phyloP scores from a whole-genome alignment of 2,888 invertebrate genomes.

The Diloba caeruleocephala region DNA sequence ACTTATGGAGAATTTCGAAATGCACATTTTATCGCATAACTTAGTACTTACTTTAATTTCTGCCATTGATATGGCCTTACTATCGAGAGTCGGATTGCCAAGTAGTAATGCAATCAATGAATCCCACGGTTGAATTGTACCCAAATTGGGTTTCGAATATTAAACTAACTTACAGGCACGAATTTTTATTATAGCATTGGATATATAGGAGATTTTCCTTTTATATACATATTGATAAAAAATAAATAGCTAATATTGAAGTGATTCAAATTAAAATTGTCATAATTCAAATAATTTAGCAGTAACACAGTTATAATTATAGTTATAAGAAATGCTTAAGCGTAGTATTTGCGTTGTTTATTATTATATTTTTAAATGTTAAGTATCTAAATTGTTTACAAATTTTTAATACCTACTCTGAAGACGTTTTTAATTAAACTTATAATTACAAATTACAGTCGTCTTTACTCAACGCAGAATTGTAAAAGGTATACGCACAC shows the following conservation, averaged over 20 bases:
- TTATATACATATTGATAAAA: too few species aligned
- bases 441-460: constrained; percentile 24
- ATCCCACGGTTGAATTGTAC: constrained; percentile 2
- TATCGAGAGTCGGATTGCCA: neutral
- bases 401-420: neutral
- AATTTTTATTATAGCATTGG: too few species aligned
- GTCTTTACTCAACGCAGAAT: constrained; percentile 26
- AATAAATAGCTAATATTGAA: neutral
- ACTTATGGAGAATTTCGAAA: too few species aligned
- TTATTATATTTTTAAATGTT: constrained; percentile 11
- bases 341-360: neutral
- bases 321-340: neutral
- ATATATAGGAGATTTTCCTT: too few species aligned
- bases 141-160: neutral
- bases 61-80: neutral
- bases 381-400: neutral
- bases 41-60: too few species aligned
- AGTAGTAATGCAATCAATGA: constrained; percentile 3
- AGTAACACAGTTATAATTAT: neutral
- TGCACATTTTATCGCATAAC: too few species aligned
- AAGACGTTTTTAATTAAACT: neutral
- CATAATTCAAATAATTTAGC: neutral
- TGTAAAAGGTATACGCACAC: constrained; percentile 22
- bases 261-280: neutral
- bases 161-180: neutral